Conservation (phyloP, 2,888 invertebrate species). For the Glyphotaelius pellucidus region DNA sequence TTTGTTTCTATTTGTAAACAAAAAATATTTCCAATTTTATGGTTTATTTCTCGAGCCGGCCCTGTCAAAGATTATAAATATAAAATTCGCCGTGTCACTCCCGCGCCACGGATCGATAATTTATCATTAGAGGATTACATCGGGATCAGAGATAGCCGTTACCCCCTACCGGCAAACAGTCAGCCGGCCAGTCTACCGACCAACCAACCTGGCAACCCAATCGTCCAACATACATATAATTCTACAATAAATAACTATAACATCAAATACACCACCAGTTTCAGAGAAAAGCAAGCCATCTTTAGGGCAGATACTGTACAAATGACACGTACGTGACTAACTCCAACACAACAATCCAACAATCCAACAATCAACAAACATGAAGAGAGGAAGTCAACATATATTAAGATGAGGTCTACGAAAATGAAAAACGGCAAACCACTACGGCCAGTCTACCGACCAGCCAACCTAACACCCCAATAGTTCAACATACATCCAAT, state of each 20-base stretch:
- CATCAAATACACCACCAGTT: background rate
- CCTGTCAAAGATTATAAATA: background rate
- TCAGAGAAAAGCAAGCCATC: background rate
- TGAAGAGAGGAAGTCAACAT: too few relatives aligned
- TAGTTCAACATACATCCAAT: too few relatives aligned
- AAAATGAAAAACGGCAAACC: too few relatives aligned
- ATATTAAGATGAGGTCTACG: too few relatives aligned
- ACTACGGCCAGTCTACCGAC: too few relatives aligned
- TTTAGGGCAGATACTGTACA: background rate
- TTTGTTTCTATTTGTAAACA: too few relatives aligned
- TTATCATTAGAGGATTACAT: constrained; percentile 61
- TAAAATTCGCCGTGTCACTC: constrained; percentile 64
- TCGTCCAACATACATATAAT: background rate
- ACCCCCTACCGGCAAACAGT: background rate
- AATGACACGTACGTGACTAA: too few relatives aligned
- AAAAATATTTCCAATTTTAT: too few relatives aligned
- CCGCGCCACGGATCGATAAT: constrained; percentile 65
- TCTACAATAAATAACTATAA: background rate
- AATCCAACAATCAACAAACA: too few relatives aligned
- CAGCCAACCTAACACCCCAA: too few relatives aligned
- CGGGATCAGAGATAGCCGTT: constrained; percentile 6
- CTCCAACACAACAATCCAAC: too few relatives aligned
- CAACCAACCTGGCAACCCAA: background rate
- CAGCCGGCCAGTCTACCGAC: background rate
- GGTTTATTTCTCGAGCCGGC: background rate